These are phyloP conservation scores for Ennomos erosarius DNA, from an alignment of 2,888 invertebrate genomes.

Conservation along the genomic window DNA sequence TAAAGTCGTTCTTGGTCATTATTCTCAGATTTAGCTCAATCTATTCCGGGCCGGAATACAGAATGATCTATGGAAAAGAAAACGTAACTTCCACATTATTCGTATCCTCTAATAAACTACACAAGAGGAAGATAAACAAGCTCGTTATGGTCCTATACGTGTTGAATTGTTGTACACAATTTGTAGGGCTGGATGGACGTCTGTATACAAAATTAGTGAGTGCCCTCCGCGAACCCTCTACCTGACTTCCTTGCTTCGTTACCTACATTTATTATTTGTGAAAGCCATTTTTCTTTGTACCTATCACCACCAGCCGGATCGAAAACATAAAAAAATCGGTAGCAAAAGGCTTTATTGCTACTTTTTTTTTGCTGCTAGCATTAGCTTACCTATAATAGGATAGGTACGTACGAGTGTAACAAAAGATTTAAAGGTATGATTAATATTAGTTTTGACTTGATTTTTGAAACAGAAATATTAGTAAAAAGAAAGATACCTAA, in stretches of 20 bases:
- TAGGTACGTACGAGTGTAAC: too few species aligned
- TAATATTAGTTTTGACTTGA: too few species aligned
- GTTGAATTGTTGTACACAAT: conserved; percentile 21
- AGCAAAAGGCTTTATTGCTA: too few species aligned
- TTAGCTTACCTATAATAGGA: too few species aligned
- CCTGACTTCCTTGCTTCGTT: conserved; percentile 27
- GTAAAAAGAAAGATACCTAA: too few species aligned
- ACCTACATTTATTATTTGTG: neutral
- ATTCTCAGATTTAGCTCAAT: conserved; percentile 20
- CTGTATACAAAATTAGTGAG: conserved; percentile 34
- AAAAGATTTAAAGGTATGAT: too few species aligned
- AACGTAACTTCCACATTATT: conserved; percentile 17
- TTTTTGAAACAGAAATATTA: too few species aligned
- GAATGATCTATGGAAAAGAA: conserved; percentile 11
- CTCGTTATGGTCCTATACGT: conserved; percentile 25
- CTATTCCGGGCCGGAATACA: conserved; percentile 13
- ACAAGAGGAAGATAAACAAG: conserved; percentile 25
- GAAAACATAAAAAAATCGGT: too few species aligned
- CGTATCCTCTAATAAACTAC: conserved; percentile 19
- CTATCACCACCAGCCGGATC: too few species aligned
- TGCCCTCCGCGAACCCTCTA: conserved; percentile 27
- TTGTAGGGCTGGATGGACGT: conserved; percentile 28
- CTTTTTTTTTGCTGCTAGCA: too few species aligned
- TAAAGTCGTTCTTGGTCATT: conserved; percentile 10
- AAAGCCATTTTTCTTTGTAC: too few species aligned